Evolutionary conservation across 2,888 invertebrate genomes (phyloP).

Genomic region (Diabrotica balteata): DNA sequence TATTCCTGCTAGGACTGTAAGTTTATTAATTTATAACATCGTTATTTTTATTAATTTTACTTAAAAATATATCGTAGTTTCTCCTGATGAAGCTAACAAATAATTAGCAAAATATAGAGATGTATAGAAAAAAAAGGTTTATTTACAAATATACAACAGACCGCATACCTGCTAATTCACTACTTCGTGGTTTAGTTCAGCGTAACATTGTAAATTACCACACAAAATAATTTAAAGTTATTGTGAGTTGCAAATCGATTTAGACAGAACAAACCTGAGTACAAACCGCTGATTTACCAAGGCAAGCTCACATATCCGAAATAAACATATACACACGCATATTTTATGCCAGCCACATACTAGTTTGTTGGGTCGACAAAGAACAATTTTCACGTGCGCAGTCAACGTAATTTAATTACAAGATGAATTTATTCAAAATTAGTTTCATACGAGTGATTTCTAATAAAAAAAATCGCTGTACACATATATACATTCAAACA

Average conservation of each 20-base stretch:
- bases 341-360: conserved; percentile 5
- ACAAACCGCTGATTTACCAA: conserved; percentile 11
- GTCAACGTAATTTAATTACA: conserved; percentile 27
- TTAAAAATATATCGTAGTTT: no score
- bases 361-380: conserved; percentile 13
- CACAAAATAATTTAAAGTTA: neutral
- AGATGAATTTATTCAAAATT: conserved; percentile 36
- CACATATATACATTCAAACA: conserved; percentile 25
- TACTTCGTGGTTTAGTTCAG: no score
- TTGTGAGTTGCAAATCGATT: neutral
- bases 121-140: no score
- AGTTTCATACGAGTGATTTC: conserved; percentile 32
- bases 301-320: neutral
- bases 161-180: no score
- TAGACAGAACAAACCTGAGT: neutral
- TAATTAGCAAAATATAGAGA: no score
- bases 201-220: no score
- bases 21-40: no score
- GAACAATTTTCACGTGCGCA: conserved; percentile 22
- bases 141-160: no score
- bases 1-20: no score
- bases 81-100: no score
- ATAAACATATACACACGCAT: neutral
- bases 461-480: conserved; percentile 19
- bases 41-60: no score